phyloP scores from a whole-genome alignment of 1,140 invertebrate species.

The Tribolium madens region DNA sequence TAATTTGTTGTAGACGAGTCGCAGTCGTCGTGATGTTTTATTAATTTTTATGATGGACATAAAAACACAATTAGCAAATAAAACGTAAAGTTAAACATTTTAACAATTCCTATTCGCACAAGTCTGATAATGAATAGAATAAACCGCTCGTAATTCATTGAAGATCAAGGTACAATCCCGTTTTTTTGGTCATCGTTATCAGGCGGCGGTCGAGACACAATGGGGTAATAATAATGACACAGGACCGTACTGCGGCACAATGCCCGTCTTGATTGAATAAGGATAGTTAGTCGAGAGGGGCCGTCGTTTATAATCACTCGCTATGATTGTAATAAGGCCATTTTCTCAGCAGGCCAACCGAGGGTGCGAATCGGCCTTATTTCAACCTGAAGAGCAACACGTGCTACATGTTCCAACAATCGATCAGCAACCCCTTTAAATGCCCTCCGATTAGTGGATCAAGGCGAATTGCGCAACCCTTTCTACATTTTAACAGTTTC shows the following conservation, averaged over 20 bases:
- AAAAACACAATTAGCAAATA: constrained; percentile 24
- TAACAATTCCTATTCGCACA: constrained; percentile 27
- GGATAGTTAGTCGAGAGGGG: constrained; percentile 50
- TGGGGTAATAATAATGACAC: constrained; percentile 47
- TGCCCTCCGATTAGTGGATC: neutral
- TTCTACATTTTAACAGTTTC: neutral
- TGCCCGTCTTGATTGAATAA: constrained; percentile 52
- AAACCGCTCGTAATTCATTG: constrained; percentile 2
- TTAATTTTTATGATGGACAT: constrained; percentile 11
- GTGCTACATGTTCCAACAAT: constrained; percentile 21
- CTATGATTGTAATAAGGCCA: constrained; percentile 49
- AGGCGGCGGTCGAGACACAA: constrained; percentile 34
- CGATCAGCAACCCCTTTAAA: neutral
- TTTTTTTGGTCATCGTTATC: constrained; percentile 1
- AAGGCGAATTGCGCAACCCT: neutral
- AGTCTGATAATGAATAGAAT: constrained; percentile 5
- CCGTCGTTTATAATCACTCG: constrained; percentile 32
- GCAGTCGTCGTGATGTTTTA: neutral
- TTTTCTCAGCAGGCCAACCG: constrained; percentile 46
- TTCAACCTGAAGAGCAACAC: neutral
- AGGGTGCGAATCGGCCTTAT: constrained; percentile 14
- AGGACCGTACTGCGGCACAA: constrained; percentile 42
- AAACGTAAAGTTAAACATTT: constrained; percentile 1
- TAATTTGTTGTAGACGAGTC: neutral
- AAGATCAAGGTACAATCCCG: constrained; percentile 14